phyloP scores from a whole-genome alignment of 1,140 invertebrate genomes.

The Akabosia matsudoensis region DNA sequence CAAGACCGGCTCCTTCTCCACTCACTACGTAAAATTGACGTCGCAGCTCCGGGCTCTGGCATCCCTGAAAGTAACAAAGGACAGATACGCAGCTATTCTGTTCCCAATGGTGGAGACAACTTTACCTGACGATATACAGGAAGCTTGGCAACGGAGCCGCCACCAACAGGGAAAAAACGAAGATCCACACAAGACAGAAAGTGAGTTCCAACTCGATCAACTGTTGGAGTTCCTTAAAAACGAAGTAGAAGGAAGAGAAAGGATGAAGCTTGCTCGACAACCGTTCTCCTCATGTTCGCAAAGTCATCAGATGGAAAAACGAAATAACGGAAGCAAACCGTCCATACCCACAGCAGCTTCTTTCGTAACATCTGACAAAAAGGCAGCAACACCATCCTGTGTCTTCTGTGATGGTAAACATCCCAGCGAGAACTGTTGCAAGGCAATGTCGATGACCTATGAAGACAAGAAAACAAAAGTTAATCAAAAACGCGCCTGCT shows the following conservation, averaged over 20 bases:
- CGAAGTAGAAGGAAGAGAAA: constrained; percentile 45
- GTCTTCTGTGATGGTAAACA: background rate
- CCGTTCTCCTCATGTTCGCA: too few relatives aligned
- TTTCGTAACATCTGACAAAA: too few relatives aligned
- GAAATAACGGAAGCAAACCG: too few relatives aligned
- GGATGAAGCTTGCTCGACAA: constrained; percentile 46
- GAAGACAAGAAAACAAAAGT: background rate
- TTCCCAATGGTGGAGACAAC: constrained; percentile 49
- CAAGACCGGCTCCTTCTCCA: too few relatives aligned
- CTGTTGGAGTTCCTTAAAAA: constrained; percentile 46
- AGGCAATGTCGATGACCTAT: background rate
- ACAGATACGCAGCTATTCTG: constrained; percentile 49
- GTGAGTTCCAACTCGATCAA: constrained; percentile 27
- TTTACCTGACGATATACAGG: constrained; percentile 47
- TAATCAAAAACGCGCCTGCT: background rate
- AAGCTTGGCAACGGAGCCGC: too few relatives aligned
- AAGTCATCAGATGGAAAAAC: too few relatives aligned
- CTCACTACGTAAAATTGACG: constrained; percentile 49
- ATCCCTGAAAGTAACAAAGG: constrained; percentile 47
- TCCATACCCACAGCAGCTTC: too few relatives aligned
- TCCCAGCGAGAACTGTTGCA: background rate
- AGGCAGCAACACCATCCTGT: background rate
- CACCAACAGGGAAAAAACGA: constrained; percentile 33
- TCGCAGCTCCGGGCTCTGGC: constrained; percentile 48
- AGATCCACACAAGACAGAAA: background rate